Conservation (phyloP, 30 jellyfish, hydroid and myxozoan genomes). For the Clytia hemisphaerica region DNA sequence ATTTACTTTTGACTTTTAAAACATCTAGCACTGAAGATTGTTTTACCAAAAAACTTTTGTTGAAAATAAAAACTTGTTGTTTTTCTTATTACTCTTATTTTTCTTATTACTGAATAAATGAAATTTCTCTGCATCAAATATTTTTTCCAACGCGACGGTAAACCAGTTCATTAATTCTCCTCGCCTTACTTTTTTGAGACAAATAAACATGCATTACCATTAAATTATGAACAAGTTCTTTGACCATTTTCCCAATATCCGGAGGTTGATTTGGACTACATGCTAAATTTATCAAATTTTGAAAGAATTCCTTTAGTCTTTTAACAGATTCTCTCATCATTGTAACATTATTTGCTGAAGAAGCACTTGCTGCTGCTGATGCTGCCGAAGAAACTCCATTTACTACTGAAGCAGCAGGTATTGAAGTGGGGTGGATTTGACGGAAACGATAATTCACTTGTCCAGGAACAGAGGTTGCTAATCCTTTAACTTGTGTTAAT, state of each 20-base stretch:
- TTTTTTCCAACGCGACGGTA: too few relatives aligned
- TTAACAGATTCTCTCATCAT: constrained; percentile 92
- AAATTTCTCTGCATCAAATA: too few relatives aligned
- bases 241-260: constrained; percentile 87
- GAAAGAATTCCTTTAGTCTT: constrained; percentile 88
- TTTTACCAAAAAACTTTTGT: too few relatives aligned
- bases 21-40: neutral
- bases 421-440: constrained; percentile 49
- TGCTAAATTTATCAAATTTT: constrained; percentile 88
- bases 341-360: constrained; percentile 39
- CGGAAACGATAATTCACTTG: constrained; percentile 90
- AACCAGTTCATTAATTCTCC: too few relatives aligned
- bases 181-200: neutral
- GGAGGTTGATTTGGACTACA: constrained; percentile 98
- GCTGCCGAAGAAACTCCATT: neutral
- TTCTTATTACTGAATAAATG: neutral
- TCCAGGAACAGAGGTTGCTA: constrained; percentile 71
- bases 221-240: constrained; percentile 92
- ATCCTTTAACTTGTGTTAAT: constrained; percentile 59
- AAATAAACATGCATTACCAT: constrained; percentile 61
- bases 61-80: too few relatives aligned
- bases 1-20: neutral
- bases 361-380: constrained; percentile 19
- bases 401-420: neutral
- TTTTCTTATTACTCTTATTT: too few relatives aligned